Conservation (phyloP, 2,888 invertebrate genomes). For the Lithophane semibrunnea region DNA sequence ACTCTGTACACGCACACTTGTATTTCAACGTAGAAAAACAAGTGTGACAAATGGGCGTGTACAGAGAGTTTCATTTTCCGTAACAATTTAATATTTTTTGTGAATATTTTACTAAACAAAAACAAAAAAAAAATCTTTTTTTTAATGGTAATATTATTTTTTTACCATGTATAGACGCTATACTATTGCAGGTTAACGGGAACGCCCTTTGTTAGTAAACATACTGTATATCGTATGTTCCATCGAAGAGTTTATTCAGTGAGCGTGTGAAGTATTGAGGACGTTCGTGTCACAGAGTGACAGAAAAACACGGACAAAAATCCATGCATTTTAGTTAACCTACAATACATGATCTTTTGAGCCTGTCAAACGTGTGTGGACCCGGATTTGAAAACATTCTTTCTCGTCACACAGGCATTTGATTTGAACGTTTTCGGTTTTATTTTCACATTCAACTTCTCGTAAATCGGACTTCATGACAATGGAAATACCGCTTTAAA, state of each 20-base stretch:
- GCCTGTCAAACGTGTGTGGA: neutral
- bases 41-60: no score
- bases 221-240: neutral
- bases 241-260: neutral
- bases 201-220: no score
- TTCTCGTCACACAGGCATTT: neutral
- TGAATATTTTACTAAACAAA: no score
- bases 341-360: neutral
- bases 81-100: no score
- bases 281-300: neutral
- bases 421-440: neutral
- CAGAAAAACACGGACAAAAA: neutral
- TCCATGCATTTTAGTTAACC: neutral
- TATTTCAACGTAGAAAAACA: no score
- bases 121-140: no score
- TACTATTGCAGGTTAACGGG: no score
- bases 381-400: neutral
- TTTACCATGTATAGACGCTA: no score
- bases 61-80: no score
- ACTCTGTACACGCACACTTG: no score
- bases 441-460: neutral
- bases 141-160: no score
- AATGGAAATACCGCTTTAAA: neutral
- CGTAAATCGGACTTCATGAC: neutral
- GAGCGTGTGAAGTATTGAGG: neutral